Evolutionary conservation across 92 coral and sea anemone species (phyloP), one percentile per base, ranked within the genome.

Genomic region (Epizoanthus ramosus): DNA sequence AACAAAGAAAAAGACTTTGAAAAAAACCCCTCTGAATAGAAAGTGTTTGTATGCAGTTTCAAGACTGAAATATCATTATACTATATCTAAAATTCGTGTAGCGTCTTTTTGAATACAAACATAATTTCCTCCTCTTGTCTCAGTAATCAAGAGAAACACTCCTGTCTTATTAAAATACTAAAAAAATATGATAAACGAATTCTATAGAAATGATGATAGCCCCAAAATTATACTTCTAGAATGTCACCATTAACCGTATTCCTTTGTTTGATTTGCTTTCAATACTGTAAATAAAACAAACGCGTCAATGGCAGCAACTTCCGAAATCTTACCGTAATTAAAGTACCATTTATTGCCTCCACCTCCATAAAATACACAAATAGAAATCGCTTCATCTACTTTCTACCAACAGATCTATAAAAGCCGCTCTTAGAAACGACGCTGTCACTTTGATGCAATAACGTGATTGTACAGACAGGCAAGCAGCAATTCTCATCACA

Each of bases 261-360:
- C 47, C 56, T 61, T 77, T 77, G 82, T 77, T 61, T 77, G 15
- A 18, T 77, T 77, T 77, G 82, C 71, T 77, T 61, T 77, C 71
- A 77, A 77, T 52, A 23, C 82, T 21, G 3, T 63, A 60, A 77
- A 61, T 65, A 61, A 21, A 61, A 70, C 70, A 21, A 24, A 65
- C 54, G 71, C 43, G 82, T 3, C 21, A 77, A 61, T 60, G 31
- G 43, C 56, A 9, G n/a, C 8, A 41, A 28, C 82, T 77, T 77
- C 82, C 71, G 82, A 77, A n/a, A 57, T 77, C 37, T 61, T 60
- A 77, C 57, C 31, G 70, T 77, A 77, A 77, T 77, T 77, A 77
- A 19, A 77, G 63, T 41, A 57, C 71, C 63, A 77, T 77, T 63
- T 77, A 60, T 39, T 39, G 23, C 58, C 63, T 60, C 17, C 54